Evolutionary conservation across 2,113 vertebrate genomes (phyloP).

Genomic region (Bolborhynchus lineola): DNA sequence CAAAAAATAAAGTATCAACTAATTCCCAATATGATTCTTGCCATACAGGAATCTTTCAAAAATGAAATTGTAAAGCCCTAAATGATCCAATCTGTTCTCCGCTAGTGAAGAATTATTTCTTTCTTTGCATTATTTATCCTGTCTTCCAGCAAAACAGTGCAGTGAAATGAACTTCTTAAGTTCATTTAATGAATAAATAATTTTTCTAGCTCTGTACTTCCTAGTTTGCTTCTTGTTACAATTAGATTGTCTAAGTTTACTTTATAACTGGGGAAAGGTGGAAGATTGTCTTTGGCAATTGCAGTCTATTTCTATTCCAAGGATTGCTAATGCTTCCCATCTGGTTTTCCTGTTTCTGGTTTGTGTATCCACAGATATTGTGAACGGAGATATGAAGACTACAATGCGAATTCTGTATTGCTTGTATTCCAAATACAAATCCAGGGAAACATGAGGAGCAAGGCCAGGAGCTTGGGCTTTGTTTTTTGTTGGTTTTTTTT

Average conservation of each 20-base stretch:
- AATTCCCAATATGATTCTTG: not conserved
- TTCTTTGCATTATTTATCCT: not conserved
- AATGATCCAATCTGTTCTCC: not conserved
- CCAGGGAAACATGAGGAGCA: slow-evolving; percentile 58
- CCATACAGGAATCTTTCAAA: not conserved
- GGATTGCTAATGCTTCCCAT: not conserved
- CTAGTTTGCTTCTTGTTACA: not conserved
- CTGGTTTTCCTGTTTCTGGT: not conserved
- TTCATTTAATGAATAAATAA: not conserved
- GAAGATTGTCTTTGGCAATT: not conserved
- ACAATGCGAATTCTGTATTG: slow-evolving; percentile 84
- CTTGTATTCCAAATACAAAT: slow-evolving; percentile 83
- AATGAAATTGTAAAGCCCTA: not conserved
- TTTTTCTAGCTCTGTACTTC: not conserved
- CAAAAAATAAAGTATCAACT: not conserved
- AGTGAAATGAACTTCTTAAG: not conserved
- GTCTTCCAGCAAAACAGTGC: not conserved
- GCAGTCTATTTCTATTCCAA: not conserved
- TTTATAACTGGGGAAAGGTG: not conserved
- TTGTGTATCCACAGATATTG: slow-evolving; percentile 79
- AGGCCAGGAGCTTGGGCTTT: not conserved
- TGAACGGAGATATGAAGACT: slow-evolving; percentile 78
- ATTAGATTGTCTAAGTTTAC: not conserved
- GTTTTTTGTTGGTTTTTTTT: accelerated
- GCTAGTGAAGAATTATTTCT: not conserved